Base-by-base conservation (phyloP, 2,888 invertebrate genomes). In the Bombylius discolor region DNA sequence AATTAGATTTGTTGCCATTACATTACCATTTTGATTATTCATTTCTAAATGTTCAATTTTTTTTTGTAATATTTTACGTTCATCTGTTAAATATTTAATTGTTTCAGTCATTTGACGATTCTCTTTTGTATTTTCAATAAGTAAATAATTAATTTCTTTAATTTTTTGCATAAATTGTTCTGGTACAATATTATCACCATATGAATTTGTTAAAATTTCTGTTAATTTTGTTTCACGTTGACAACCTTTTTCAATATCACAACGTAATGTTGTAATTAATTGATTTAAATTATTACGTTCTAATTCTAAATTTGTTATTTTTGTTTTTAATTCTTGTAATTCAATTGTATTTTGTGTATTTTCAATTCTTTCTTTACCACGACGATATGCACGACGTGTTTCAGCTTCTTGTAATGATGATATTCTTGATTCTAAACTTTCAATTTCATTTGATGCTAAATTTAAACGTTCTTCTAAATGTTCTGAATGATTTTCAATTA, bases 31-130 rank as follows among this genome's bases (percentile, higher is more conserved):
- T 13, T 56, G 56, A n/a, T 45, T 49, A 8, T 63, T 63, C 31
- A 62, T 12, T 57, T 70, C 76, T 23, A 79, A 64, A n/a, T 75
- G 74, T 49, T 70, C 68, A 54, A 78, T 70, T 62, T 73, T 74
- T 48, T 71, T 70, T 59, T 79, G 78, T 39, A 81, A 63, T 13
- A 69, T 65, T 49, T 71, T 70, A 4, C 78, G 74, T 63, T 81
- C 80, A n/a, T 73, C 72, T 0, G 71, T 73, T 42, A 74, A 61
- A 59, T 67, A 68, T 56, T 74, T 72, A 13, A 74, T 68, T 0
- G 73, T 74, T 48, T 74, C 76, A 44, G 78, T 70, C 71, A 79
- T 73, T 60, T 77, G 74, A 36, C 74, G 75, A 63, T 80, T 79
- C 64, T 81, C 79, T 58, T 75, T 74, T 1, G 76, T 74, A 60